Percentiles rank a stretch among this genome's conserved stretches.
phyloP scores from a whole-genome alignment of 2,113 vertebrate species.

The Pleuronectes platessa region DNA sequence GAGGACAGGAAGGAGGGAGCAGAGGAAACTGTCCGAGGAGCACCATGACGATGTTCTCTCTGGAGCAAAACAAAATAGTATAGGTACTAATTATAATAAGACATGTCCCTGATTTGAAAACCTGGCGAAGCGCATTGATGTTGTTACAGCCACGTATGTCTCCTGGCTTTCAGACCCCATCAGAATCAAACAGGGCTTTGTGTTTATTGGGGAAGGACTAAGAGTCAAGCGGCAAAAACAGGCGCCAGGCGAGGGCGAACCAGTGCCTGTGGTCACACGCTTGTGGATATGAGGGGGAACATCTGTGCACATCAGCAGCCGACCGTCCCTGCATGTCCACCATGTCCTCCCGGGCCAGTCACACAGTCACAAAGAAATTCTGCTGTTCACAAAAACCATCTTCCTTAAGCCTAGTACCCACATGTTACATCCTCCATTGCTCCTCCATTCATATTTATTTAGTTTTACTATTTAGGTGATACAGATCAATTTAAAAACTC shows the following conservation, averaged over 20 bases:
- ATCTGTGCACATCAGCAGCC: slow-evolving; percentile 77
- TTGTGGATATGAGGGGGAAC: slow-evolving; percentile 77
- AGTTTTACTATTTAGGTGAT: neutral
- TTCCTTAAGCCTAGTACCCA: neutral
- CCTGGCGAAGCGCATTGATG: slow-evolving; percentile 80
- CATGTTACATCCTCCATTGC: neutral
- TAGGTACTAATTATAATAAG: slow-evolving; percentile 79
- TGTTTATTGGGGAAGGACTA: slow-evolving; percentile 57
- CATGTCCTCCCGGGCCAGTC: slow-evolving; percentile 51
- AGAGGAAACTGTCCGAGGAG: neutral
- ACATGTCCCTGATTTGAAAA: slow-evolving; percentile 78
- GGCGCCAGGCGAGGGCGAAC: slow-evolving; percentile 56
- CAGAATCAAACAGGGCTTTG: slow-evolving; percentile 74
- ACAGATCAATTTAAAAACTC: neutral
- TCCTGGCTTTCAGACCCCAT: slow-evolving; percentile 79
- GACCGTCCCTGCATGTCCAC: slow-evolving; percentile 58
- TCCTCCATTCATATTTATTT: neutral
- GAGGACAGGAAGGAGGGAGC: slow-evolving; percentile 57
- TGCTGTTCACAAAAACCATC: slow-evolving; percentile 32
- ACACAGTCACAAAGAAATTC: slow-evolving; percentile 30
- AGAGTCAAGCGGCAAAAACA: slow-evolving; percentile 62
- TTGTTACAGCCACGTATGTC: slow-evolving; percentile 80
- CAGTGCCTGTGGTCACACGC: slow-evolving; percentile 71
- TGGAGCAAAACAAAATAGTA: slow-evolving; percentile 67
- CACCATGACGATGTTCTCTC: slow-evolving; percentile 54